Percentiles rank a stretch among this genome's conserved stretches.
These are phyloP conservation scores for Ferdinandea cuprea DNA, from an alignment of 2,888 invertebrate species.

Conservation along the genomic window DNA sequence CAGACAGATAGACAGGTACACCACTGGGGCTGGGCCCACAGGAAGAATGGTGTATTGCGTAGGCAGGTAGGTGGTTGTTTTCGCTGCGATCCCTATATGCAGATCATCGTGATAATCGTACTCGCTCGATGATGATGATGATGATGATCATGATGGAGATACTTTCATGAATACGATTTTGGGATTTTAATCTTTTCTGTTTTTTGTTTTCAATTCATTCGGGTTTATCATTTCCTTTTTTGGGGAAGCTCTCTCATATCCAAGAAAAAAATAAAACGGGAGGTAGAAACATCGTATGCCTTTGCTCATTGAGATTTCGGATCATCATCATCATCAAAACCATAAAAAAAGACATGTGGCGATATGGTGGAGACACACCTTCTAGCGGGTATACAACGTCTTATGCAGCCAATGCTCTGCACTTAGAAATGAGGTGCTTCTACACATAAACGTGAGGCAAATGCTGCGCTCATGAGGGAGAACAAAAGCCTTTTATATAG, in stretches of 20 bases:
- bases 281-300: slow-evolving; percentile 41
- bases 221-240: slow-evolving; percentile 71
- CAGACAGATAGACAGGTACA: slow-evolving; percentile 73
- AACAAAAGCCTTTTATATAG: slow-evolving; percentile 73
- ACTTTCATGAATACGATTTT: slow-evolving; percentile 70
- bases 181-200: slow-evolving; percentile 66
- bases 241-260: slow-evolving; percentile 52
- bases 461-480: slow-evolving; percentile 49
- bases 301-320: slow-evolving; percentile 63
- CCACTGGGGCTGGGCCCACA: slow-evolving; percentile 70
- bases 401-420: slow-evolving; percentile 56
- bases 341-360: slow-evolving; percentile 51
- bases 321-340: no score
- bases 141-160: slow-evolving; percentile 33
- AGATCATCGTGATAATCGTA: slow-evolving; percentile 67
- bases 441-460: slow-evolving; percentile 35
- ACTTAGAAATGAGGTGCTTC: slow-evolving; percentile 48
- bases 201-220: slow-evolving; percentile 63
- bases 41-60: slow-evolving; percentile 64
- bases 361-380: slow-evolving; percentile 58
- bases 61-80: slow-evolving; percentile 68
- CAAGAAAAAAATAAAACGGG: slow-evolving; percentile 34
- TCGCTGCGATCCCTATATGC: slow-evolving; percentile 61
- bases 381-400: slow-evolving; percentile 40
- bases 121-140: slow-evolving; percentile 25